Conservation (phyloP, 2,797 vertebrate species). For the Discoglossus pictus region DNA sequence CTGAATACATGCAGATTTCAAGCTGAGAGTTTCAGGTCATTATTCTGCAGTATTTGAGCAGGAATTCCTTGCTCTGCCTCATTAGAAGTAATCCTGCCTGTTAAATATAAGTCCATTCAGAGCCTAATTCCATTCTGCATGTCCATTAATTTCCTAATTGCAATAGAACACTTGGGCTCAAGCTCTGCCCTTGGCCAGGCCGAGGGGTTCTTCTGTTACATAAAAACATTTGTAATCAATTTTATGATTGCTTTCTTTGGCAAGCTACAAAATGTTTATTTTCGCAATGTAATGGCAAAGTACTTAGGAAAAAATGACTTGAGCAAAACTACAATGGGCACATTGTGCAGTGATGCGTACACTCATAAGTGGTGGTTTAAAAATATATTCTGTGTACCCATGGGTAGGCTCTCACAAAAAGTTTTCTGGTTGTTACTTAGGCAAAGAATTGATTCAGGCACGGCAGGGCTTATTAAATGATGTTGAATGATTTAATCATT, state of each 20-base stretch:
- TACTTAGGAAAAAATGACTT: slow-evolving; percentile 46
- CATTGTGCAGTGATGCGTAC: slow-evolving; percentile 44
- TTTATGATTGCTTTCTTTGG: slow-evolving; percentile 51
- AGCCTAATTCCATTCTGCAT: slow-evolving; percentile 46
- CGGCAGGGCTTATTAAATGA: slow-evolving; percentile 35
- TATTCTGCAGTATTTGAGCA: slow-evolving; percentile 20
- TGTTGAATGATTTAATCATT: slow-evolving; percentile 30
- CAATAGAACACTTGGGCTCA: slow-evolving; percentile 19
- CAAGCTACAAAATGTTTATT: slow-evolving; percentile 44
- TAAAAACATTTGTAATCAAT: slow-evolving; percentile 53
- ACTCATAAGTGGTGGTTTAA: slow-evolving; percentile 38
- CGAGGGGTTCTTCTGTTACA: slow-evolving; percentile 41
- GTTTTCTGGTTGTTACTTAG: slow-evolving; percentile 27
- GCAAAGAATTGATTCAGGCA: slow-evolving; percentile 42
- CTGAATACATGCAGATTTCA: slow-evolving; percentile 39
- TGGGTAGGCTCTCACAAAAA: slow-evolving; percentile 22
- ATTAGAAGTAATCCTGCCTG: slow-evolving; percentile 36
- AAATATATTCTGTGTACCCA: slow-evolving; percentile 34
- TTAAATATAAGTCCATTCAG: slow-evolving; percentile 26
- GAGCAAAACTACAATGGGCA: slow-evolving; percentile 44
- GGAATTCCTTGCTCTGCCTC: slow-evolving; percentile 24
- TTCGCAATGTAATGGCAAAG: slow-evolving; percentile 50
- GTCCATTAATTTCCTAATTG: slow-evolving; percentile 34
- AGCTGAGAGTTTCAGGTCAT: slow-evolving; percentile 19
- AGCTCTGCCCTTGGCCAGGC: slow-evolving; percentile 35